Base-by-base conservation (phyloP, 2,113 vertebrate genomes). In the Solenodon paradoxus region DNA sequence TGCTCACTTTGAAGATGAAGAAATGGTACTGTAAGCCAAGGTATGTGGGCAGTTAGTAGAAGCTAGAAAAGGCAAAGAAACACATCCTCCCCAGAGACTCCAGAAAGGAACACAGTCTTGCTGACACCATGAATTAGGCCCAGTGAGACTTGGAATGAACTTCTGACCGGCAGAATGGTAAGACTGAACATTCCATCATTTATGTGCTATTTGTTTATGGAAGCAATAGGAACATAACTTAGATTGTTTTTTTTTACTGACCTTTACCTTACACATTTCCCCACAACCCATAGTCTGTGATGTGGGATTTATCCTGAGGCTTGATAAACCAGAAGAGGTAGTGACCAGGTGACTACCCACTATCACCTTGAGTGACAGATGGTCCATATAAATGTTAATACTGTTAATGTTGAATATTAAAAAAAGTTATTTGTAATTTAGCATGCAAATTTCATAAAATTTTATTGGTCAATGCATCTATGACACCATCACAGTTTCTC, bases 91-190 rank as follows among this genome's bases (percentile, higher is more conserved):
- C 8, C 28, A 22, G 26, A 53, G 40, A 32, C 45, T 84, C 40
- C 32, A 38, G 7, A 38, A 88, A 78, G 32, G 7, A 32, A 32
- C 19, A 69, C 1, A 61, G 2, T 8, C 17, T 17, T 63, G 10
- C 11, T 38, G 35, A 82, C 12, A n/a, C 11, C 22, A 55, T 68
- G 32, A 89, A 55, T 53, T 75, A 45, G 71, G 45, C 15, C 13
- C 4, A 28, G 1, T 35, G 15, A 55, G 17, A 63, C 28, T 4
- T 32, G 15, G 7, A 35, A 4, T 1, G 9, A 9, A 30, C 30
- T 64, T 83, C 26, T 74, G 42, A 64, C 22, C 11, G 49, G 42
- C 10, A 57, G 20, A 71, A n/a, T 13, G 61, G 15, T 40, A 63
- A 63, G 7, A 19, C 15, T 55, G 32, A 6, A 40, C 19, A 64